These are phyloP conservation scores for Mormyrus lacerda DNA, from an alignment of 2,113 vertebrate genomes.

Conservation along the genomic window DNA sequence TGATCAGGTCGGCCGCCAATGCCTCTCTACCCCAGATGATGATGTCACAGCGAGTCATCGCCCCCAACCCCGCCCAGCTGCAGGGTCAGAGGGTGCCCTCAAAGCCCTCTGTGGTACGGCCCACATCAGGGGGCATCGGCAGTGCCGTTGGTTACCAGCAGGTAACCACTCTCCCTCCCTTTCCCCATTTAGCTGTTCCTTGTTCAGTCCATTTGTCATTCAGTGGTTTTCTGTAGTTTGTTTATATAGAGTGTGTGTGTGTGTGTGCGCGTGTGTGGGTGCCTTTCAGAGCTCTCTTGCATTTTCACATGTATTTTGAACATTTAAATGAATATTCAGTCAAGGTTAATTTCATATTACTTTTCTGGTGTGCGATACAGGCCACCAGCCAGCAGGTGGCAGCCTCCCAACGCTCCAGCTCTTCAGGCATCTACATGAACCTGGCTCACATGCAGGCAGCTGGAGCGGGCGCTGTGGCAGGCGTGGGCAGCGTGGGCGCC, in stretches of 20 bases:
- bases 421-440: conserved; percentile 94
- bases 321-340: neutral
- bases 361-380: conserved; percentile 32
- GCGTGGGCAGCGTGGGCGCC: conserved; percentile 61
- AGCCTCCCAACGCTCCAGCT: conserved; percentile 74
- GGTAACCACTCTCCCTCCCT: conserved; percentile 42
- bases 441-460: conserved; percentile 88
- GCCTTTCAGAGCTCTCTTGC: neutral
- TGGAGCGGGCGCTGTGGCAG: conserved; percentile 61
- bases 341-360: neutral
- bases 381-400: conserved; percentile 62
- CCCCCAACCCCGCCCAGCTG: conserved; percentile 84
- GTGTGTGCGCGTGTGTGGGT: too few species aligned
- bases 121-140: conserved; percentile 70
- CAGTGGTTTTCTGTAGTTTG: neutral
- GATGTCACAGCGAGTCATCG: conserved; percentile 90
- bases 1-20: conserved; percentile 84
- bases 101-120: conserved; percentile 80
- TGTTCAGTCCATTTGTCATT: neutral
- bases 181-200: neutral
- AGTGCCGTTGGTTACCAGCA: conserved; percentile 81
- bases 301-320: neutral
- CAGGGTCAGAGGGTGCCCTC: conserved; percentile 78
- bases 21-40: conserved; percentile 81
- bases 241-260: neutral